Percentiles rank a stretch among this genome's conserved stretches.
Conservation (phyloP, 2,113 vertebrate genomes). For the Andinoacara biseriatus region DNA sequence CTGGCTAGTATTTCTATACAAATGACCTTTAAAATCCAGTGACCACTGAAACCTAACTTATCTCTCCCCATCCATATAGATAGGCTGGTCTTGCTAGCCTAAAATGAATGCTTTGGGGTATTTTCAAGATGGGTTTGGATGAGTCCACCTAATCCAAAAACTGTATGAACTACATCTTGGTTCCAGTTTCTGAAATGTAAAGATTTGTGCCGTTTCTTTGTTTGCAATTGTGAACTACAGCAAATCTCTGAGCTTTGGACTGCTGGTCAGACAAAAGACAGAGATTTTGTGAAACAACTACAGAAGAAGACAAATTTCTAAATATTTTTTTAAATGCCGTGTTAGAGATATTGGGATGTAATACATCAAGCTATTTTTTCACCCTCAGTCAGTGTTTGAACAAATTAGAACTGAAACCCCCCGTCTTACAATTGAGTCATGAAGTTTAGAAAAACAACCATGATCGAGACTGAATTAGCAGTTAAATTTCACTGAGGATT, state of each 20-base stretch:
- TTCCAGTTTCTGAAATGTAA: background rate
- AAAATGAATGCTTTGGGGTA: background rate
- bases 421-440: background rate
- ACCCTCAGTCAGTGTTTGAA: background rate
- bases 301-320: no score
- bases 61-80: background rate
- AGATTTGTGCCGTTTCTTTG: no score
- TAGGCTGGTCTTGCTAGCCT: background rate
- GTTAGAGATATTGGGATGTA: no score
- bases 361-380: background rate
- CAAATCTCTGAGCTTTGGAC: background rate
- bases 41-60: background rate
- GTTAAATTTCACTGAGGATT: constrained; percentile 8
- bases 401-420: background rate
- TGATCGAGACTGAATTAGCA: background rate
- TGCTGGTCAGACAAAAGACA: background rate
- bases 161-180: background rate
- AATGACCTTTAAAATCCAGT: accelerated
- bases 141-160: background rate
- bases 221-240: no score
- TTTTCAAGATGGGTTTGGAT: background rate
- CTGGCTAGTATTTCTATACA: background rate
- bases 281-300: no score
- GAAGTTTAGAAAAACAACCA: background rate
- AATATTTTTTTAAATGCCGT: no score